Base-by-base conservation (phyloP, 1,140 invertebrate genomes). In the Lordiphosa clarofinis region DNA sequence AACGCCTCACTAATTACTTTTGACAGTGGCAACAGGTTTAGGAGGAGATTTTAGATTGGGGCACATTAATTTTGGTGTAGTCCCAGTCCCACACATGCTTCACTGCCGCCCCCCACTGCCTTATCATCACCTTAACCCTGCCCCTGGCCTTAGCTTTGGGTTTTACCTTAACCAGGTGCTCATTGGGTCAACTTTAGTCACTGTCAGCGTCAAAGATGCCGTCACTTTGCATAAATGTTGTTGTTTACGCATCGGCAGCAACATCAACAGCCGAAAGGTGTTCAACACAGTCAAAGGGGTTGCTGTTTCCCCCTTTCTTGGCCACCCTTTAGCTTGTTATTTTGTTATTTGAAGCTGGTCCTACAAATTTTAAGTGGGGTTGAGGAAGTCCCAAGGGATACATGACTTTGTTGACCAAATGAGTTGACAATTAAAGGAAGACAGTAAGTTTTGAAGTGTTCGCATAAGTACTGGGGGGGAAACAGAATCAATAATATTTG, bases 221-320 rank as follows among this genome's bases (percentile, higher is more conserved):
- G 76, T 82, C 76, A 82, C 56, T 84, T 82, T 62, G 50, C 78
- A 84, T 82, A 73, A 54, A 39, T 24, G 72, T 82, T 82, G 76
- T 82, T 82, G 76, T 82, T 82, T 82, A 84, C 76, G 68, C 56
- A 53, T 58, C 65, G 61, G 19, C 33, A 56, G 37, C 48, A 15
- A 40, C 37, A 33, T 12, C 11, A 21, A 47, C 21, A 48, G 5
- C 24, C 36, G 46, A 72, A 81, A 76, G 76, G 72, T 82, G 55
- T 67, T 37, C 15, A 61, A 37, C 35, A 24, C 12, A 24, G 21
- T 24, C 4, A 5, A 6, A 24, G 21, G 21, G 21, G 21, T 24
- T 31, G 28, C 44, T 11, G 35, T 24, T 4, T 1, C 19, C 3
- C 36, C 55, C 2, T 19, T 35, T 13, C 21, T 4, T 11, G 8